A percentile compares a stretch with the other conserved stretches of the same genome.
phyloP scores from a whole-genome alignment of 2,113 vertebrate species.

The Campylomormyrus numenius region DNA sequence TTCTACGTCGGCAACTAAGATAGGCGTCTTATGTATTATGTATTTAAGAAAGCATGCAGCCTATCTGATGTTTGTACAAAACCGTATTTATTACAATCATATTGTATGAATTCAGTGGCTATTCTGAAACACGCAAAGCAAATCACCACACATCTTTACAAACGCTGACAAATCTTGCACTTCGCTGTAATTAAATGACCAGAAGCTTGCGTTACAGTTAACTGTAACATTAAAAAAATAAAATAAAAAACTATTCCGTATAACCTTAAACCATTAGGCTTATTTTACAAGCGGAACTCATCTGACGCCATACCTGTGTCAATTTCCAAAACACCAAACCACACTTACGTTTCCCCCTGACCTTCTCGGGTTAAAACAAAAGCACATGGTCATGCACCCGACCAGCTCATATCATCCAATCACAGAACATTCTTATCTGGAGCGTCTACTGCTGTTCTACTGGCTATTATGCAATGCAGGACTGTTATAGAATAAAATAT shows the following conservation, averaged over 20 bases:
- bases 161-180: neutral
- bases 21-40: neutral
- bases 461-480: neutral
- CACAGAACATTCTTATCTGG: neutral
- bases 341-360: neutral
- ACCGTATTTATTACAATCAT: neutral
- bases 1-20: neutral
- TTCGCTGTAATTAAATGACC: neutral
- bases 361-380: neutral
- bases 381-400: neutral
- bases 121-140: neutral
- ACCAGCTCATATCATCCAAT: neutral
- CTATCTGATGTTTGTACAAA: neutral
- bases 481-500: neutral
- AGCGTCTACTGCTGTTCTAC: neutral
- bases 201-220: neutral
- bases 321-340: neutral
- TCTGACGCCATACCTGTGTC: neutral
- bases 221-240: neutral
- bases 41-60: neutral
- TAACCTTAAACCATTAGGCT: neutral
- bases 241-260: neutral
- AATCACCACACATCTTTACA: neutral
- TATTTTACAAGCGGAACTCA: neutral
- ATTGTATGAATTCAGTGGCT: neutral